Evolutionary conservation across 2,113 vertebrate species (phyloP).

Genomic region (Thinocorus orbignyianus): DNA sequence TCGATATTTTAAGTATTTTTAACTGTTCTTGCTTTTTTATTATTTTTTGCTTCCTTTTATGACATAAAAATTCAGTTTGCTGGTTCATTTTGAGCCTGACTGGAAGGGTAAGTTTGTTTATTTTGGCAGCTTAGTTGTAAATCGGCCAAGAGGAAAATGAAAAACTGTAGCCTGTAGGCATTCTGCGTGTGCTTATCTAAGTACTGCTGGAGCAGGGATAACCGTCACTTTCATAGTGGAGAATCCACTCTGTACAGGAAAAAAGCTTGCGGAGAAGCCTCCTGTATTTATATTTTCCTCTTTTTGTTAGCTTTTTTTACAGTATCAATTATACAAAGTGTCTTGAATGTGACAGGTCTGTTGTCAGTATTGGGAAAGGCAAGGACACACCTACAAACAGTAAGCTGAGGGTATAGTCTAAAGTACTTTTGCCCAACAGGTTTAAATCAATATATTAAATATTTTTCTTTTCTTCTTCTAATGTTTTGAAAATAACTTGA

Average conservation of each 20-base stretch:
- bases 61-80: conserved; percentile 61
- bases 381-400: neutral
- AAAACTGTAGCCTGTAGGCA: conserved; percentile 57
- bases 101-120: conserved; percentile 63
- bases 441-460: neutral
- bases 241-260: neutral
- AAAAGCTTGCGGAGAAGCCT: neutral
- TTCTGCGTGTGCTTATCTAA: conserved; percentile 40
- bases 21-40: neutral
- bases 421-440: neutral
- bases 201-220: conserved; percentile 22
- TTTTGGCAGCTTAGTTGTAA: conserved; percentile 71
- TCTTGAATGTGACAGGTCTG: neutral
- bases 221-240: neutral
- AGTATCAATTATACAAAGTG: neutral
- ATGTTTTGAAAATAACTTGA: neutral
- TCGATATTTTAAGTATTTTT: conserved; percentile 47
- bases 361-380: neutral
- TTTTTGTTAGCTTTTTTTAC: neutral
- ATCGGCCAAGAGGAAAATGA: conserved; percentile 59
- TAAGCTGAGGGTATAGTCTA: neutral
- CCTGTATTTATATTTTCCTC: neutral
- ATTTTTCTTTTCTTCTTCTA: neutral
- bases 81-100: conserved; percentile 64
- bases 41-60: conserved; percentile 53